Base-by-base conservation (phyloP, 2,797 vertebrate species). In the Gadopsis marmoratus region DNA sequence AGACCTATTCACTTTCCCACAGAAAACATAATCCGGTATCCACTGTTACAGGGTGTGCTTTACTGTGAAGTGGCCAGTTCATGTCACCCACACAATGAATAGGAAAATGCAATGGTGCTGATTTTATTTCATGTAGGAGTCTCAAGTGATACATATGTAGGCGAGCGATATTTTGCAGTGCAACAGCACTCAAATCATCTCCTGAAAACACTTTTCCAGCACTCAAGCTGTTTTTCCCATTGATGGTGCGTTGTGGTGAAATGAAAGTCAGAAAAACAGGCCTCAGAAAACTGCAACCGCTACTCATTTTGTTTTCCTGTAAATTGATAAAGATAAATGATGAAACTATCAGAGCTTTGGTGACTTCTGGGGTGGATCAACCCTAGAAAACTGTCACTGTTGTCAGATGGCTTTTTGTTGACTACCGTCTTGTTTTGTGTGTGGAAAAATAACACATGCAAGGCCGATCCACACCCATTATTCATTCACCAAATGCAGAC, bases 61-160 rank as follows among this genome's bases (percentile, higher is more conserved):
- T 2, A 37, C 17, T 51, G 47, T 59, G 55, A 72, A 82, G 81
- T 56, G 83, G 67, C 63, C 68, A 1, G 47, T 83, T 81, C 64
- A 26, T 35, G n/a, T 76, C 71, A 77, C 68, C 82, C 74, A 88
- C 81, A 67, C 78, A 64, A 26, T n/a, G 29, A 78, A 81, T 11
- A 56, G 73, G 47, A 83, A 76, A 77, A 60, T 1, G 62, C 47
- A 64, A 43, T 35, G 54, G 41, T 65, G 63, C 41, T 65, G 78
- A 81, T 87, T 79, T 81, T 50, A 74, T 84, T 73, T 74, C 17
- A 73, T 63, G 76, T 76, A 71, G 80, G 79, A 82, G 80, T 87
- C 75, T 74, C 26, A 69, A 81, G 63, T 64, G 45, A 69, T 47
- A 67, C 19, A 65, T 29, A 37, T 39, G 45, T n/a, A 67, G 72